Evolutionary conservation across 2,888 invertebrate species (phyloP).

Genomic region (Bibio marci): DNA sequence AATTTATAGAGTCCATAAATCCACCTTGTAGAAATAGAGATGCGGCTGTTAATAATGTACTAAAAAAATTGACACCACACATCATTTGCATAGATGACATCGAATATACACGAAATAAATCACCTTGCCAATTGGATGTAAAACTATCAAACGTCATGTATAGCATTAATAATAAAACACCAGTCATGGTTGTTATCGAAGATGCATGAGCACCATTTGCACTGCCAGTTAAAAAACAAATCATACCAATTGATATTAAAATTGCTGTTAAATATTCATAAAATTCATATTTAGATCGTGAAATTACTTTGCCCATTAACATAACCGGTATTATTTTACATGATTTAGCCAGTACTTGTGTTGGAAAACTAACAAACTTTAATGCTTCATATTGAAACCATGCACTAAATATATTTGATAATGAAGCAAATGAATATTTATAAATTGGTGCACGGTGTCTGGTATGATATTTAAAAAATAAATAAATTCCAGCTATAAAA

Average conservation of each 20-base stretch:
- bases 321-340: slow-evolving; percentile 96
- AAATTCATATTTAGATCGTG: slow-evolving; percentile 66
- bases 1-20: slow-evolving; percentile 50
- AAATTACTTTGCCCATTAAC: slow-evolving; percentile 91
- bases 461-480: slow-evolving; percentile 33
- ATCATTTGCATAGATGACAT: slow-evolving; percentile 83
- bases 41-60: slow-evolving; percentile 70
- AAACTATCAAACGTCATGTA: slow-evolving; percentile 96
- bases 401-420: slow-evolving; percentile 94
- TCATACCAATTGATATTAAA: slow-evolving; percentile 83
- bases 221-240: slow-evolving; percentile 75
- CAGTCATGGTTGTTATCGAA: slow-evolving; percentile 62
- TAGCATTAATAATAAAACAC: slow-evolving; percentile 64
- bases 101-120: slow-evolving; percentile 62
- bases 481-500: slow-evolving; percentile 45
- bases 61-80: slow-evolving; percentile 91
- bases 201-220: slow-evolving; percentile 35
- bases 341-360: slow-evolving; percentile 93
- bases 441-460: slow-evolving; percentile 75
- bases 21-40: slow-evolving; percentile 74
- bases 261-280: slow-evolving; percentile 86
- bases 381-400: slow-evolving; percentile 99
- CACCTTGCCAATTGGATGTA: slow-evolving; percentile 96
- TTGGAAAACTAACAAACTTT: slow-evolving; percentile 95
- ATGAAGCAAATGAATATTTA: slow-evolving; percentile 88